Evolutionary conservation across 2,113 vertebrate species (phyloP), one percentile per base, ranked within the genome.

Genomic region (Gallinago jamesoni): DNA sequence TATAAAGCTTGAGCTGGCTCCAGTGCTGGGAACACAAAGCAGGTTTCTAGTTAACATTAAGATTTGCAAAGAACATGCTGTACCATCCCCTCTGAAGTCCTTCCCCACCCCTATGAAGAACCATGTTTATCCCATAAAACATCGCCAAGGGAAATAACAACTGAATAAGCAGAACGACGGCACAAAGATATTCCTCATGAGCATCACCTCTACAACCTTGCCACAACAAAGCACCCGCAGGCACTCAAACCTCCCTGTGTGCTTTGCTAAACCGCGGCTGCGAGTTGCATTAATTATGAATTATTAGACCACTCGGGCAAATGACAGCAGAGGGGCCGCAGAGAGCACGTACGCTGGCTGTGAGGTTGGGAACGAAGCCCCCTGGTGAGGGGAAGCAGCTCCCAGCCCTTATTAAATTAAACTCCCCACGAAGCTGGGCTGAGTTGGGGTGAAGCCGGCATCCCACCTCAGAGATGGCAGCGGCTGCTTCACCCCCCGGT

Each of bases 221-320:
- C 85, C 94, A 79, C 90, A 92, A 90, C 90, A 93, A 94, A 94
- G 83, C 82, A 22, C 83, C 66, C 1, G 0, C 64, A 83, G 84
- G 59, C 0, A 2, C 88, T 92, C 39, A 33, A 82, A 52, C 76
- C 90, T 73, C 92, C 10, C 83, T 1, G 31, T 6, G 41, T 10
- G 75, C 96, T 97, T 8, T 80, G 86, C 94, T 90, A 35, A 88
- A 80, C 28, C 1, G 3, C 84, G 90, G 67, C 85, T 87, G 92
- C 87, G 59, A 63, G 92, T 76, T 89, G 73, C 72, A 77, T 55
- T 92, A 55, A 93, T 90, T 83, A 86, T 10, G 57, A 90, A 77
- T 94, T 90, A 95, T 89, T 94, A 92, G 93, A 89, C 75, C 79
- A 15, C 55, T 48, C 2, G 0, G 0, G 68, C 37, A 92, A 83